Conservation (phyloP, 1,140 invertebrate species). For the Orchestia grillus region DNA sequence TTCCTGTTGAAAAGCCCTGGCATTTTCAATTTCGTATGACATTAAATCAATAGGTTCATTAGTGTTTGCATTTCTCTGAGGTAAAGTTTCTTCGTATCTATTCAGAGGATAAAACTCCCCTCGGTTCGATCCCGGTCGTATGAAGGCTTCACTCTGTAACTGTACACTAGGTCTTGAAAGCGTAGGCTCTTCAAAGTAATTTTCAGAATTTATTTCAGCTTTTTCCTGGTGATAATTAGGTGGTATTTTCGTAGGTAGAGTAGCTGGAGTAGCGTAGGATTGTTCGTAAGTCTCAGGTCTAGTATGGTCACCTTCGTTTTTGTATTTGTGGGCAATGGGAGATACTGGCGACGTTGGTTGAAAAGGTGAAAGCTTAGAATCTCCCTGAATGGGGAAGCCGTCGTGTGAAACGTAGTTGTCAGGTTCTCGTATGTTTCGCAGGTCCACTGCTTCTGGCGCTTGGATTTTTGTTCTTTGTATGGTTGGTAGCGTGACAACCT, state of each 20-base stretch:
- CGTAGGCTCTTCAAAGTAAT: not conserved
- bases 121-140: not conserved
- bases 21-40: not conserved
- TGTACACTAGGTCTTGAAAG: not conserved
- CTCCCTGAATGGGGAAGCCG: not conserved
- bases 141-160: not conserved
- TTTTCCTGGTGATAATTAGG: not conserved
- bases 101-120: slow-evolving; percentile 1
- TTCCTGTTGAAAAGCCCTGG: not conserved
- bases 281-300: not conserved
- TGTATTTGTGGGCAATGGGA: not conserved
- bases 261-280: not conserved
- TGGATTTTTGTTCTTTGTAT: not conserved
- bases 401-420: not conserved
- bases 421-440: not conserved
- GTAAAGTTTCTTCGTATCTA: not conserved
- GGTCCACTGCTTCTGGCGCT: not conserved
- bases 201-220: not conserved
- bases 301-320: not conserved
- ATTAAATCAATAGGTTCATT: not conserved
- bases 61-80: not conserved
- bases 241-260: not conserved
- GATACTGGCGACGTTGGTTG: not conserved
- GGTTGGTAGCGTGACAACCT: not conserved
- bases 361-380: slow-evolving; percentile 2